phyloP scores from a whole-genome alignment of 2,113 vertebrate species.

The Pseudorhombus dupliciocellatus region DNA sequence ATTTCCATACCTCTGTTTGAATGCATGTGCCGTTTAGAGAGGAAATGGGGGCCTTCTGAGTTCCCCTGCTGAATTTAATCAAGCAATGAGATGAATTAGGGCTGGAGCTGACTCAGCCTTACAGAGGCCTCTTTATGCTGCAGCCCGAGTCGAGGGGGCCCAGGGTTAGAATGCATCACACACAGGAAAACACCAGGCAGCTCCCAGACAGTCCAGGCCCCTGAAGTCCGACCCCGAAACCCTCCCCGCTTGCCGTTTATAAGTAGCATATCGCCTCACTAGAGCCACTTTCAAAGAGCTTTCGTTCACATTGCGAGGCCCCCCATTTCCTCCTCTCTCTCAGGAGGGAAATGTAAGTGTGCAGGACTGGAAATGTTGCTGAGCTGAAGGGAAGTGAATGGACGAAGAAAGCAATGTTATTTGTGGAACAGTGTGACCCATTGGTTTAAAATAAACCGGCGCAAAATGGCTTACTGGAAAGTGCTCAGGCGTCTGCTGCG shows the following conservation, averaged over 20 bases:
- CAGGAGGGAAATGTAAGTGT: conserved; percentile 79
- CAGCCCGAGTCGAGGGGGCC: conserved; percentile 56
- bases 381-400: conserved; percentile 66
- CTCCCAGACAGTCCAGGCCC: conserved; percentile 66
- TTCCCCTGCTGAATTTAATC: conserved; percentile 69
- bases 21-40: conserved; percentile 18
- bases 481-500: conserved; percentile 53
- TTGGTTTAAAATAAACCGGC: conserved; percentile 72
- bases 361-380: conserved; percentile 74
- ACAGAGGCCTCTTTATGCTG: conserved; percentile 77
- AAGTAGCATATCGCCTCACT: conserved; percentile 60
- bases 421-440: conserved; percentile 75
- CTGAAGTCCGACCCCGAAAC: conserved; percentile 54
- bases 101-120: conserved; percentile 59
- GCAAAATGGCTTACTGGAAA: conserved; percentile 74
- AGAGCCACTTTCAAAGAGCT: conserved; percentile 68
- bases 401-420: conserved; percentile 72
- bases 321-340: conserved; percentile 77
- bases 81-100: conserved; percentile 74
- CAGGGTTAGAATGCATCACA: conserved; percentile 72
- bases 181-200: conserved; percentile 76
- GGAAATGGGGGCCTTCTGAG: conserved; percentile 15
- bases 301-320: conserved; percentile 64
- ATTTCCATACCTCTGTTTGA: conserved; percentile 42
- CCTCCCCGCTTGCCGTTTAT: conserved; percentile 57